Evolutionary conservation across 2,888 invertebrate genomes (phyloP), one percentile per base, ranked within the genome.

Genomic region (Tridacna crocea): DNA sequence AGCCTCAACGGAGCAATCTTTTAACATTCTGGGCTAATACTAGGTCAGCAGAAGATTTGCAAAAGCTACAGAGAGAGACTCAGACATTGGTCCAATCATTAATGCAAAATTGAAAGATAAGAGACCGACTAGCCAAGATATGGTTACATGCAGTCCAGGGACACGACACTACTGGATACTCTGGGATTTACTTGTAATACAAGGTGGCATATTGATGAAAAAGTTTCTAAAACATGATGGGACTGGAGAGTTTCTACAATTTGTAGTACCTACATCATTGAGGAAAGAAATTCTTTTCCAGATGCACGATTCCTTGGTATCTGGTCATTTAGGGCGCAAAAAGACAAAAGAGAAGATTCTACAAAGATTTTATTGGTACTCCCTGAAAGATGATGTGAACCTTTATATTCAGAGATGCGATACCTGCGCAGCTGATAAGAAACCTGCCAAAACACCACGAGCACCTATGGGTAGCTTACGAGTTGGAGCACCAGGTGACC

Each of bases 401-500:
- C 17, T 79, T 0, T 75, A 60, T 46, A 47, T 80, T 0, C 26
- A 22, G 55, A 51, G 65, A 65, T 76, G 77, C 70, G 78, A 65
- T 19, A 48, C n/a, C 1, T 79, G 83, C 83, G 72, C 70, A 4
- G 15, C 47, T 15, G 51, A 61, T 19, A 85, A 85, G 58, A 73
- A 70, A 47, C 75, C 51, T 19, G 78, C 85, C n/a, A 80, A 48
- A 75, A 77, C 83, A 13, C 68, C 72, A 13, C 47, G 55, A 55
- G 55, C 61, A 19, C 61, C 61, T 4, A 22, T 79, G 58, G 79
- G 79, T 0, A 47, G 51, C 13, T 2, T 79, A 0, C 46, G 26
- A 60, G 47, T 58, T 36, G 79, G 79, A 11, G 79, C 79, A n/a
- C 74, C 79, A n/a, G 73, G 72, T 73, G 78, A 78, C 22, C 61